Conservation (phyloP, 1,140 invertebrate genomes). For the Trichonephila inaurata region DNA sequence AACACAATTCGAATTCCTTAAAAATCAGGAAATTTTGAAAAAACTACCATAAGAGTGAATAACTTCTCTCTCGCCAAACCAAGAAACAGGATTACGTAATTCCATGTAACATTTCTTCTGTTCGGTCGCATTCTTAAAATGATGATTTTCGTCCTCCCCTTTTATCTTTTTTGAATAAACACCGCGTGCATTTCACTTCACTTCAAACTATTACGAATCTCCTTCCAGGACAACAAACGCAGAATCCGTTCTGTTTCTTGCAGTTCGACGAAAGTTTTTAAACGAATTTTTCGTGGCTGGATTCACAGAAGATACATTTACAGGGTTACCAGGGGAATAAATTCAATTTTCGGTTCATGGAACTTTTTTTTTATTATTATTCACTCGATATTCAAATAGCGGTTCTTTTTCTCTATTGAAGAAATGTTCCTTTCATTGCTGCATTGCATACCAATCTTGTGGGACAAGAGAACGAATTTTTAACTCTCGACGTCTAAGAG, state of each 20-base stretch:
- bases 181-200: background rate
- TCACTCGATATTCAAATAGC: conserved; percentile 14
- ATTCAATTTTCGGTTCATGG: background rate
- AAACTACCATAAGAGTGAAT: too few species aligned
- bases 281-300: background rate
- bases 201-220: background rate
- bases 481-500: background rate
- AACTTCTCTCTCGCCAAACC: too few species aligned
- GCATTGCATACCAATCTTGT: background rate
- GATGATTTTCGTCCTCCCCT: too few species aligned
- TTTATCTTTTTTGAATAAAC: too few species aligned
- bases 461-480: background rate
- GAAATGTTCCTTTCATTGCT: background rate
- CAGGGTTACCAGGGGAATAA: background rate
- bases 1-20: too few species aligned
- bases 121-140: too few species aligned
- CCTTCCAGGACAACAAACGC: background rate
- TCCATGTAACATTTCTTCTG: too few species aligned
- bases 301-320: background rate
- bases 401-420: background rate
- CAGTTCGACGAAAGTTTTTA: background rate
- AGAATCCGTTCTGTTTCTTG: background rate
- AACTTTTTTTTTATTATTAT: background rate
- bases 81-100: too few species aligned
- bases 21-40: too few species aligned